Evolutionary conservation across 2,113 vertebrate species (phyloP).

Genomic region (Budorcas taxicolor): DNA sequence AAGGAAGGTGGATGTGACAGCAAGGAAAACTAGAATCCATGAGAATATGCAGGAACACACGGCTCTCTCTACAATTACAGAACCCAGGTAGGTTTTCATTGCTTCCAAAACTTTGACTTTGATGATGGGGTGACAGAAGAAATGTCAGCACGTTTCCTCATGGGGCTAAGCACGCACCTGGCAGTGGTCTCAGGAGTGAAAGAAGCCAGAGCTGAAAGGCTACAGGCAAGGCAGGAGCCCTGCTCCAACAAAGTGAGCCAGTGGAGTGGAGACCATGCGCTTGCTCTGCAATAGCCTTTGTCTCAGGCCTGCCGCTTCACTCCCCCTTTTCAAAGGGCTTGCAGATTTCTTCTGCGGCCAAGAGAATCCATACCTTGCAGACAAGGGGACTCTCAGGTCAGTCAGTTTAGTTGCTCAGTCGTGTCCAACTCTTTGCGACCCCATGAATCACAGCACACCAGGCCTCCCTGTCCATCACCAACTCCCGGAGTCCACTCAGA

Average conservation of each 20-base stretch:
- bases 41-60: background rate
- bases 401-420: too few species aligned
- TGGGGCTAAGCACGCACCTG: fast-evolving
- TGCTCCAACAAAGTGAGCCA: background rate
- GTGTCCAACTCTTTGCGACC: fast-evolving
- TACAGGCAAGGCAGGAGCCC: background rate
- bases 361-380: background rate
- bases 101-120: background rate
- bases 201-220: background rate
- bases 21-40: background rate
- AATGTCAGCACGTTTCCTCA: background rate
- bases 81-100: background rate
- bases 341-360: background rate
- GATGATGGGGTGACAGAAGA: background rate
- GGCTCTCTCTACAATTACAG: background rate
- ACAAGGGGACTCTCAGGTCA: background rate
- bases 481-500: too few species aligned
- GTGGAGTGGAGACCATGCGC: background rate
- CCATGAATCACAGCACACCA: too few species aligned
- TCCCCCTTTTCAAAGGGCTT: background rate
- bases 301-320: background rate
- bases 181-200: background rate
- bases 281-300: fast-evolving
- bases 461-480: too few species aligned
- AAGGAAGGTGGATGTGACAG: background rate